phyloP scores from a whole-genome alignment of 2,113 vertebrate species.

The Tachuris rubrigastra region DNA sequence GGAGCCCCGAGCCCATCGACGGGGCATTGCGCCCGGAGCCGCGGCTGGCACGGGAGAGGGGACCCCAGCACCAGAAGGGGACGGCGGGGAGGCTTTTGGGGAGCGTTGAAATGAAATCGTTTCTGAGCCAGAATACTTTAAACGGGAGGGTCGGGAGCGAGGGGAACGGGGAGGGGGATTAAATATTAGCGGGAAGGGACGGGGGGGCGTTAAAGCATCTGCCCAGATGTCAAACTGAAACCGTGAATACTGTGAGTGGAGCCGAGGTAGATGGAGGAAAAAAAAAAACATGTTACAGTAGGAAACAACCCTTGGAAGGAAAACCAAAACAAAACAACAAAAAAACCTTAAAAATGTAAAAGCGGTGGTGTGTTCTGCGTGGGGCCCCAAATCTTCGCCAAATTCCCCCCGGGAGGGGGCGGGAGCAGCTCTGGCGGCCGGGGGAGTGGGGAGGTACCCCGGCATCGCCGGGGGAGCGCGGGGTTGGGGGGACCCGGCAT shows the following conservation, averaged over 20 bases:
- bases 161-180: not conserved
- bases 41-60: not conserved
- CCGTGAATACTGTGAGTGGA: slow-evolving; percentile 82
- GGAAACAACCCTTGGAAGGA: slow-evolving; percentile 50
- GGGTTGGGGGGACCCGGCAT: slow-evolving; percentile 49
- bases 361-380: not conserved
- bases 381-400: slow-evolving; percentile 71
- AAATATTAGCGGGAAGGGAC: not conserved
- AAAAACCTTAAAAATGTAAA: not conserved
- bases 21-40: not conserved
- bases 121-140: slow-evolving; percentile 62
- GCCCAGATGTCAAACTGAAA: slow-evolving; percentile 46
- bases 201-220: slow-evolving; percentile 43
- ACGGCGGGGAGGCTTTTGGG: not conserved
- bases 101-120: slow-evolving; percentile 33
- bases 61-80: not conserved
- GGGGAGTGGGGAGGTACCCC: not conserved
- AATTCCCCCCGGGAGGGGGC: not conserved
- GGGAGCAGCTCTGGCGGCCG: slow-evolving; percentile 59
- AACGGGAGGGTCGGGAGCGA: not conserved
- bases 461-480: not conserved
- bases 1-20: not conserved
- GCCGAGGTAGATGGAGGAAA: slow-evolving; percentile 91
- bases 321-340: not conserved
- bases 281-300: slow-evolving; percentile 62